These are phyloP conservation scores for Argyresthia albistria DNA, from an alignment of 2,888 invertebrate species.

Conservation along the genomic window DNA sequence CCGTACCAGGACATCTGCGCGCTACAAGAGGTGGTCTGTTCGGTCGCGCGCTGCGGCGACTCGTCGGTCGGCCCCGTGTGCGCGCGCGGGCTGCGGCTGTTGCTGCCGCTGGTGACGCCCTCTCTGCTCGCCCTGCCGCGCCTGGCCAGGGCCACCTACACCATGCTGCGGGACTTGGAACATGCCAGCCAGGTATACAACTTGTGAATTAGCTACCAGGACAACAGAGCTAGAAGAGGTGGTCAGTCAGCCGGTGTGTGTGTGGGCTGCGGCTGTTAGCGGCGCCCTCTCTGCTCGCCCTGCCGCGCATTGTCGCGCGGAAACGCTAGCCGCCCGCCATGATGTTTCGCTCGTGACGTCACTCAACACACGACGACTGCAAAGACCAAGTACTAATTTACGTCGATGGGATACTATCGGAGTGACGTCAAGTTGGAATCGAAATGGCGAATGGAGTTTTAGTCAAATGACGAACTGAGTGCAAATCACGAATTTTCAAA, in stretches of 20 bases:
- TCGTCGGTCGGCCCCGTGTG: conserved; percentile 32
- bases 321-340: too few species aligned
- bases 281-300: conserved; percentile 34
- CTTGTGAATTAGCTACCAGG: conserved; percentile 63
- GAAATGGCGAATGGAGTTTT: too few species aligned
- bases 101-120: conserved; percentile 44
- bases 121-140: conserved; percentile 34
- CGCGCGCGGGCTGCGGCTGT: conserved; percentile 42
- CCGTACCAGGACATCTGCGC: conserved; percentile 81
- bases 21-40: conserved; percentile 81
- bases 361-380: too few species aligned
- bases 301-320: conserved; percentile 32
- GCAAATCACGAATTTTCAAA: too few species aligned
- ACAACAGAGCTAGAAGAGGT: conserved; percentile 85
- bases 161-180: conserved; percentile 53
- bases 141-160: conserved; percentile 44
- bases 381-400: too few species aligned
- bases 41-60: conserved; percentile 41
- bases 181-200: conserved; percentile 22
- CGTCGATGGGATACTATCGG: too few species aligned
- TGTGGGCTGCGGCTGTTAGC: too few species aligned
- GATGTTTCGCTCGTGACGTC: too few species aligned
- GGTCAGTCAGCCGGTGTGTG: conserved; percentile 47
- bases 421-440: too few species aligned
- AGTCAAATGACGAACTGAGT: too few species aligned